phyloP scores from a whole-genome alignment of 2,888 invertebrate species.

The Dolichomitus sp. region DNA sequence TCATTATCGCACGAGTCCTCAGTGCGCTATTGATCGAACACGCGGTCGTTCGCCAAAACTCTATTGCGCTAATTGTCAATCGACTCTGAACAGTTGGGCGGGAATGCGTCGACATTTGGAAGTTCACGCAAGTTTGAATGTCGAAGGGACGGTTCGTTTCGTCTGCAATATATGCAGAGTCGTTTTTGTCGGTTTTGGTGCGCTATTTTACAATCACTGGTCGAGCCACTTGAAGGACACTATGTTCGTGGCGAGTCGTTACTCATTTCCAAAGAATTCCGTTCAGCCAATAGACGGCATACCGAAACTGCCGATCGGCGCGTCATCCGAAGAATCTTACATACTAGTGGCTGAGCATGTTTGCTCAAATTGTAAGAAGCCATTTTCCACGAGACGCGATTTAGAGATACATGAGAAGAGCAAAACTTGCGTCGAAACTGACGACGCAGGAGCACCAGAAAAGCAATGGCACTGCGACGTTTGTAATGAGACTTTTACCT shows the following conservation, averaged over 20 bases:
- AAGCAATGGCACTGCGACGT: slow-evolving; percentile 40
- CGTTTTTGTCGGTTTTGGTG: slow-evolving; percentile 79
- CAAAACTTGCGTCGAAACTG: background rate
- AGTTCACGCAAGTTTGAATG: slow-evolving; percentile 72
- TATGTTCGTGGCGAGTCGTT: slow-evolving; percentile 76
- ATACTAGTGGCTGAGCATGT: slow-evolving; percentile 79
- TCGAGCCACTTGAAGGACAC: slow-evolving; percentile 76
- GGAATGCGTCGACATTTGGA: slow-evolving; percentile 78
- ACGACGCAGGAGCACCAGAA: background rate
- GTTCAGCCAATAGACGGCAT: slow-evolving; percentile 69
- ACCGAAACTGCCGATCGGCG: slow-evolving; percentile 60
- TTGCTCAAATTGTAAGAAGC: slow-evolving; percentile 76
- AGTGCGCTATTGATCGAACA: slow-evolving; percentile 69
- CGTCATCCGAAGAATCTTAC: slow-evolving; percentile 71
- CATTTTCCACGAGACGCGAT: slow-evolving; percentile 71
- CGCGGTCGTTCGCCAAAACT: slow-evolving; percentile 74
- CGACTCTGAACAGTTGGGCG: slow-evolving; percentile 72
- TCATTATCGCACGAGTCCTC: slow-evolving; percentile 74
- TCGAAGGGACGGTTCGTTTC: slow-evolving; percentile 73
- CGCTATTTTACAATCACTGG: slow-evolving; percentile 80
- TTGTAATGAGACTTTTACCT: slow-evolving; percentile 8
- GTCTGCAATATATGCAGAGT: slow-evolving; percentile 82
- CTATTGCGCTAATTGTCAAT: slow-evolving; percentile 77
- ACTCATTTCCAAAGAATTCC: slow-evolving; percentile 78
- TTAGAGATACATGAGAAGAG: slow-evolving; percentile 39